Conservation (phyloP, 2,113 vertebrate species). For the Thalassoma bifasciatum region DNA sequence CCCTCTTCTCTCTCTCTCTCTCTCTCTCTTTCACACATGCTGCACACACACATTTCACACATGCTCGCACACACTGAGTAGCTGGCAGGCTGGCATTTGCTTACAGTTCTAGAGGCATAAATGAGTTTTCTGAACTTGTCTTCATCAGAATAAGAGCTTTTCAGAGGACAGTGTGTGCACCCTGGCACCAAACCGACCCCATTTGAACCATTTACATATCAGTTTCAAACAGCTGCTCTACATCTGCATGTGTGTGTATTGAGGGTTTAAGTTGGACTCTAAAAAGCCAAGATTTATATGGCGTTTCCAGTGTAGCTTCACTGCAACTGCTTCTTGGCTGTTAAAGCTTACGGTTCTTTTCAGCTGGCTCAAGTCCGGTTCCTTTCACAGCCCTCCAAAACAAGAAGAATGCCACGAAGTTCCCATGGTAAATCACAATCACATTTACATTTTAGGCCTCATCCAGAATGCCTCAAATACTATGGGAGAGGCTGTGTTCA, state of each 20-base stretch:
- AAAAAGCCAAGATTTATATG: conserved; percentile 72
- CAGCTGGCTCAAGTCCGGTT: conserved; percentile 61
- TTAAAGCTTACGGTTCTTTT: conserved; percentile 64
- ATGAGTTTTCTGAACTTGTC: conserved; percentile 38
- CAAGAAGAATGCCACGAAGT: conserved; percentile 70
- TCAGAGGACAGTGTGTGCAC: conserved; percentile 3
- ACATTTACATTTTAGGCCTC: conserved; percentile 69
- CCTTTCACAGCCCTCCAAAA: conserved; percentile 70
- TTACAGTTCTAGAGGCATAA: conserved; percentile 29
- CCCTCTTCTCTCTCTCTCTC: conserved; percentile 3
- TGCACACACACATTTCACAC: conserved; percentile 38
- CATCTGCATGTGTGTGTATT: conserved; percentile 45
- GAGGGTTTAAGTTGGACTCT: conserved; percentile 34
- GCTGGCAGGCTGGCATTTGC: conserved; percentile 31
- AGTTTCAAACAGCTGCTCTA: conserved; percentile 50
- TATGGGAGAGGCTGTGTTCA: conserved; percentile 31
- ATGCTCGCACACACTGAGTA: conserved; percentile 22
- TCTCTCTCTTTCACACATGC: conserved; percentile 30
- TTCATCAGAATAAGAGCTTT: conserved; percentile 34
- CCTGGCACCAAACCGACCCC: conserved; percentile 13
- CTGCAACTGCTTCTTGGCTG: conserved; percentile 60
- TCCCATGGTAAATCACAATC: conserved; percentile 79
- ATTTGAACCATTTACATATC: conserved; percentile 43
- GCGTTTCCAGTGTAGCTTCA: conserved; percentile 65
- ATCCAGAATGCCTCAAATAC: conserved; percentile 33